Evolutionary conservation across 2,888 invertebrate genomes (phyloP).

Genomic region (Campaea margaritaria): DNA sequence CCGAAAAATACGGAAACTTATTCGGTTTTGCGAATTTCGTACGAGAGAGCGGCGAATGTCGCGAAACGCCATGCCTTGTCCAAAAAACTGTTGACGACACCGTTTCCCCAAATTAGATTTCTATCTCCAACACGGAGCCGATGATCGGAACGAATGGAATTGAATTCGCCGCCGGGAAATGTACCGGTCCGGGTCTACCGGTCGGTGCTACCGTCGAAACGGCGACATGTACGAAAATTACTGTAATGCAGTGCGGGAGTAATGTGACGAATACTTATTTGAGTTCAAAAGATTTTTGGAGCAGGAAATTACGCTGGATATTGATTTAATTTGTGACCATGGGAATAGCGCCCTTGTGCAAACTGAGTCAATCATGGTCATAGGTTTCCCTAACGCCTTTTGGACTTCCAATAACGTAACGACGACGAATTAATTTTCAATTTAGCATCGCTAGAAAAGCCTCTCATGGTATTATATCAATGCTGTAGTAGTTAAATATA

Average conservation of each 20-base stretch:
- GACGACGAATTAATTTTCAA: no score
- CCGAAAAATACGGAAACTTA: conserved; percentile 21
- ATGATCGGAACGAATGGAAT: conserved; percentile 67
- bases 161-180: conserved; percentile 59
- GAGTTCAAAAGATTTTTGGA: no score
- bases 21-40: conserved; percentile 13
- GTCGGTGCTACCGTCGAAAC: conserved; percentile 27
- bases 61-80: conserved; percentile 54
- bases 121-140: conserved; percentile 62
- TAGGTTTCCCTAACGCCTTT: no score
- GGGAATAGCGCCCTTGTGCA: no score
- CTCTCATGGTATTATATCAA: neutral
- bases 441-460: no score
- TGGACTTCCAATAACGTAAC: no score
- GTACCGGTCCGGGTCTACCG: conserved; percentile 41
- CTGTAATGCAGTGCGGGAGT: conserved; percentile 3
- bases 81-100: conserved; percentile 61
- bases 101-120: conserved; percentile 65
- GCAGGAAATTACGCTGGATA: neutral
- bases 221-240: conserved; percentile 36
- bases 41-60: conserved; percentile 27
- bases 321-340: no score
- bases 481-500: neutral
- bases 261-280: neutral
- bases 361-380: no score